Conservation (phyloP, 2,888 invertebrate species). For the Diaperis boleti region DNA sequence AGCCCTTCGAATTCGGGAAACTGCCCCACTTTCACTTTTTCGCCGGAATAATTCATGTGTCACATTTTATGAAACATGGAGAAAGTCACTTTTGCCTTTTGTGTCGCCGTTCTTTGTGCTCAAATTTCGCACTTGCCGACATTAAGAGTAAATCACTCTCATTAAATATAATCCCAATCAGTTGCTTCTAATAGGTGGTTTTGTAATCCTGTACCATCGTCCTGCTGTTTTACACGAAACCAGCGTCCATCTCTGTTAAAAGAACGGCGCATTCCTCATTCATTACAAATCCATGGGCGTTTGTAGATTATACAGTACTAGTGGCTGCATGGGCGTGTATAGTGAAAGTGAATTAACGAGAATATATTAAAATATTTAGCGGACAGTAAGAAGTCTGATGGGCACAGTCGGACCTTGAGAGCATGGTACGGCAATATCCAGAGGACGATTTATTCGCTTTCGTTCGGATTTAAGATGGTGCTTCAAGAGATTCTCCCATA, state of each 20-base stretch:
- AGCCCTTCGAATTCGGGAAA: conserved; percentile 1
- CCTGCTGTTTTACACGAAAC: not conserved
- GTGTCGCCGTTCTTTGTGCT: not conserved
- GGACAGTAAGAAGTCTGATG: conserved; percentile 41
- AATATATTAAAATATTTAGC: conserved; percentile 55
- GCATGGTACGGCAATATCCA: conserved; percentile 28
- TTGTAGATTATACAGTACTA: conserved; percentile 43
- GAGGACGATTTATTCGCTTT: conserved; percentile 30
- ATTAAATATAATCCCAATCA: not conserved
- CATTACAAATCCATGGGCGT: conserved; percentile 50
- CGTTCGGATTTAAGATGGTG: conserved; percentile 7
- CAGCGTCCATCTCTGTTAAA: not conserved
- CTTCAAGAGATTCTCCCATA: not conserved
- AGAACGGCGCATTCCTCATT: conserved; percentile 39
- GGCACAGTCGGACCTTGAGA: conserved; percentile 39
- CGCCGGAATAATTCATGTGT: conserved; percentile 27
- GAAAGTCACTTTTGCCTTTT: conserved; percentile 31
- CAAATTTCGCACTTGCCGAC: not conserved
- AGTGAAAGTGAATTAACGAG: conserved; percentile 60
- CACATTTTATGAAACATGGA: conserved; percentile 23
- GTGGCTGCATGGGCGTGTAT: conserved; percentile 49
- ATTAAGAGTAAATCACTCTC: not conserved
- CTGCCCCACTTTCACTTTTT: conserved; percentile 36
- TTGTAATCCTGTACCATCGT: too few species aligned
- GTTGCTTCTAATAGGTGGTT: not conserved